These are phyloP conservation scores for Melanotaenia maccullochi DNA, from an alignment of 2,797 vertebrate species.

Conservation along the genomic window DNA sequence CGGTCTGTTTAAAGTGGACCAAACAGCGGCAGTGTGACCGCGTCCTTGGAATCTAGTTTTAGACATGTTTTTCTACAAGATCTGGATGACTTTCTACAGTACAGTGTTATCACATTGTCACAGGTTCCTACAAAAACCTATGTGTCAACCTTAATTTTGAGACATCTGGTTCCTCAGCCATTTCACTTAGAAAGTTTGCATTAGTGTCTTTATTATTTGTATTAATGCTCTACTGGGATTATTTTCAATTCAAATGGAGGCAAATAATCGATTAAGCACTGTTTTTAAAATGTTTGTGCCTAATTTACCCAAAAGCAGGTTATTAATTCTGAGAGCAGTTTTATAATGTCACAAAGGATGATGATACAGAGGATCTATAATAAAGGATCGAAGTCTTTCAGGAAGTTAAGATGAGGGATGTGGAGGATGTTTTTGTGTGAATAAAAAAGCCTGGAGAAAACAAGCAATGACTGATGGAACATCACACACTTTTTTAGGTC, in stretches of 20 bases:
- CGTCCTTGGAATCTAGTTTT: neutral
- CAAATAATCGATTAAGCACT: neutral
- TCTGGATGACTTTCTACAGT: neutral
- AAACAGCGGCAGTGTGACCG: too few species aligned
- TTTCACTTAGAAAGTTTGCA: neutral
- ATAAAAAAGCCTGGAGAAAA: conserved; percentile 30
- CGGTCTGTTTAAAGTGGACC: too few species aligned
- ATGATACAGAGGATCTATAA: neutral
- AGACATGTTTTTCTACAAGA: neutral
- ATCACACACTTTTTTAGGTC: conserved; percentile 57
- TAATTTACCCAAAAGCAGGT: neutral
- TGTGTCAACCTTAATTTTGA: neutral
- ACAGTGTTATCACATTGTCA: neutral
- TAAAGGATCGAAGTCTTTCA: conserved; percentile 1
- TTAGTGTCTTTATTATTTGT: neutral
- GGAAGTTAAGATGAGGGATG: neutral
- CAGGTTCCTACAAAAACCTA: neutral
- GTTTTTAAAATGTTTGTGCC: neutral
- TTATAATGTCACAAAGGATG: conserved; percentile 4
- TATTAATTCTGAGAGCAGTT: neutral
- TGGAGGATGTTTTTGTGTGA: conserved; percentile 21
- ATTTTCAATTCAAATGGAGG: neutral
- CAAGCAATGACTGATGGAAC: conserved; percentile 55
- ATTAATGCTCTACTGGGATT: neutral
- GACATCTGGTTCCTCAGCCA: neutral